Conservation (phyloP, 2,888 invertebrate genomes). For the Drosophila demipolita region DNA sequence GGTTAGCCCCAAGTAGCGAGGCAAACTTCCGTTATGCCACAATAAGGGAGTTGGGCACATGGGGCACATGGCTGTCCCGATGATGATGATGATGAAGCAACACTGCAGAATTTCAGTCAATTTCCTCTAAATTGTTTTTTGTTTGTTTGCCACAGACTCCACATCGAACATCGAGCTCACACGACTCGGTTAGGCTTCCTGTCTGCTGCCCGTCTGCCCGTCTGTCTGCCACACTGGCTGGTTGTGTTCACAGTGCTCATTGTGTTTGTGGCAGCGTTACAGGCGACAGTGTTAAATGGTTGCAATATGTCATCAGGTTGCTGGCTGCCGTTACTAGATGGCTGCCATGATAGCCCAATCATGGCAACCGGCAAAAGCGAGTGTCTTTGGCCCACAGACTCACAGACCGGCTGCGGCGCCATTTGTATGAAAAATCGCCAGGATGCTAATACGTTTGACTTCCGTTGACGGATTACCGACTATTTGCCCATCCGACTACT, state of each 20-base stretch:
- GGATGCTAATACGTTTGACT: conserved; percentile 85
- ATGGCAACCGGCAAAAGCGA: conserved; percentile 49
- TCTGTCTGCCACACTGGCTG: conserved; percentile 34
- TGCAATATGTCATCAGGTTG: conserved; percentile 82
- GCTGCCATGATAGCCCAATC: conserved; percentile 75
- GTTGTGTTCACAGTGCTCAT: conserved; percentile 63
- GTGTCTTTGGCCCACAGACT: conserved; percentile 26
- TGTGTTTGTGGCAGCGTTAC: conserved; percentile 62
- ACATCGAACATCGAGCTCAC: conserved; percentile 17
- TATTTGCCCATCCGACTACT: conserved; percentile 57
- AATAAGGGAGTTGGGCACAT: conserved; percentile 31
- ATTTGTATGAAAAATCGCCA: conserved; percentile 84
- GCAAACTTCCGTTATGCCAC: conserved; percentile 58
- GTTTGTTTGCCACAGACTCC: conserved; percentile 69
- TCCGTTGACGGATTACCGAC: conserved; percentile 84
- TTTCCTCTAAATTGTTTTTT: conserved; percentile 80
- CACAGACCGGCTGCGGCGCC: conserved; percentile 63
- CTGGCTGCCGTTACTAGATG: conserved; percentile 63
- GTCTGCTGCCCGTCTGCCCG: conserved; percentile 38
- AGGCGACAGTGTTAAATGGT: conserved; percentile 83
- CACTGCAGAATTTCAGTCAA: conserved; percentile 81
- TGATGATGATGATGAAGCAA: conserved; percentile 68
- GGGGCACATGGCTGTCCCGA: conserved; percentile 51
- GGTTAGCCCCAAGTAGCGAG: conserved; percentile 73
- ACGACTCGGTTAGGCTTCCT: conserved; percentile 61